These are phyloP conservation scores for Lophius piscatorius DNA, from an alignment of 2,113 vertebrate genomes.

Conservation along the genomic window DNA sequence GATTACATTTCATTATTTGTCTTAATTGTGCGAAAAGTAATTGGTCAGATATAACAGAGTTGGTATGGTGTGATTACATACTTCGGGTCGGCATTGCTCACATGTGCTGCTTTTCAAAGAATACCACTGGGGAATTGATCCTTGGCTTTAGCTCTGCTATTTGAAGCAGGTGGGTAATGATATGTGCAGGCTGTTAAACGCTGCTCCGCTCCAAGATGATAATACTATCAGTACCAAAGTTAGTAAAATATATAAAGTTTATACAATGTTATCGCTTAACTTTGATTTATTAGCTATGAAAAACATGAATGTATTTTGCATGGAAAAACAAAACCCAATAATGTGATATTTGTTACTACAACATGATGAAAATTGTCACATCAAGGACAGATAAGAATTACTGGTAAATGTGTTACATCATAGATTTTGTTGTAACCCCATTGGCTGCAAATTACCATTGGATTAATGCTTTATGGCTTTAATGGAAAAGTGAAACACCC, in stretches of 20 bases:
- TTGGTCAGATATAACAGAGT: conserved; percentile 25
- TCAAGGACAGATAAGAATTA: conserved; percentile 8
- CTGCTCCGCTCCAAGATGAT: not conserved
- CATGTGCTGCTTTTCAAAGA: conserved; percentile 15
- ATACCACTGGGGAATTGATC: conserved; percentile 10
- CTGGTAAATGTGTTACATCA: conserved; percentile 14
- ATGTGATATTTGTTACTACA: not conserved
- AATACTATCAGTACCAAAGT: not conserved
- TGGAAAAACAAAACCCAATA: not conserved
- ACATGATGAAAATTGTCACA: conserved; percentile 14
- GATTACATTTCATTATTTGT: not conserved
- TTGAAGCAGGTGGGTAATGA: conserved; percentile 8
- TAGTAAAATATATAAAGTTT: not conserved
- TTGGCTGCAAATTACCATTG: conserved; percentile 7
- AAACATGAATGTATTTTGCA: not conserved
- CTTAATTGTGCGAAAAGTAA: conserved; percentile 30
- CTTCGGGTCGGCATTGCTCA: conserved; percentile 5
- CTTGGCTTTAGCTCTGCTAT: not conserved
- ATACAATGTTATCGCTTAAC: too few species aligned
- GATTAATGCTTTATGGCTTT: conserved; percentile 22
- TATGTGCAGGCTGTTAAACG: not conserved
- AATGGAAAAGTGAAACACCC: conserved; percentile 38
- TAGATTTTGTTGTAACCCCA: conserved; percentile 18
- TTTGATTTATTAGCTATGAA: too few species aligned
- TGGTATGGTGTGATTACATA: conserved; percentile 7